These are phyloP conservation scores for Drosophila meridionalis DNA, from an alignment of 2,888 invertebrate genomes.

Conservation along the genomic window DNA sequence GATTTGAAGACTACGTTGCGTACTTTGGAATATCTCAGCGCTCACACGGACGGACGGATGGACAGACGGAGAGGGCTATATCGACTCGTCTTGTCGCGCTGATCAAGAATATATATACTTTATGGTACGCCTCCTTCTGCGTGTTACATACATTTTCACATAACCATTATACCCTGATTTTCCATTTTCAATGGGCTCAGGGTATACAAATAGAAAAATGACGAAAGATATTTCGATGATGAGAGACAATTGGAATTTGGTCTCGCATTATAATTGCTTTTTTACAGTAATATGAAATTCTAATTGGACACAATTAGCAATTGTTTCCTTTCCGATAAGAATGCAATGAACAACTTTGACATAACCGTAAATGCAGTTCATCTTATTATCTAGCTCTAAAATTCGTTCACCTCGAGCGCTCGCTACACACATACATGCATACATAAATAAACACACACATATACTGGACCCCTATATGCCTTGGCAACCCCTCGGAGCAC, in stretches of 20 bases:
- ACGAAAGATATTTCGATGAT: background rate
- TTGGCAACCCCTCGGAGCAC: conserved; percentile 8
- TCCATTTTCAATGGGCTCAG: too few relatives aligned
- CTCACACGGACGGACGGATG: too few relatives aligned
- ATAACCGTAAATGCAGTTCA: background rate
- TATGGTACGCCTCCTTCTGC: too few relatives aligned
- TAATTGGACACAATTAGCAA: conserved; percentile 6
- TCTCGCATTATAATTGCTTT: background rate
- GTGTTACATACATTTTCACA: too few relatives aligned
- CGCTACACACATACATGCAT: conserved; percentile 9
- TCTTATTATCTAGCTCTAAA: conserved; percentile 21
- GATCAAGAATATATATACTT: too few relatives aligned
- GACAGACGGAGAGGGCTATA: too few relatives aligned
- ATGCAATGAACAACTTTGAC: conserved; percentile 16
- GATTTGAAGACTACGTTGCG: too few relatives aligned
- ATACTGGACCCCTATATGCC: background rate
- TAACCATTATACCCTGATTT: too few relatives aligned
- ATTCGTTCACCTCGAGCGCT: conserved; percentile 51
- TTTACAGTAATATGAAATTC: background rate
- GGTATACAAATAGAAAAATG: background rate
- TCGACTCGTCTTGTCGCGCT: too few relatives aligned
- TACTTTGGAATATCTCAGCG: too few relatives aligned
- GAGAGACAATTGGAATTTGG: background rate
- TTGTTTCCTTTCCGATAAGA: background rate
- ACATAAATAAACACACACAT: background rate